These are phyloP conservation scores for Dallia pectoralis DNA, from an alignment of 2,797 vertebrate genomes.

Conservation along the genomic window DNA sequence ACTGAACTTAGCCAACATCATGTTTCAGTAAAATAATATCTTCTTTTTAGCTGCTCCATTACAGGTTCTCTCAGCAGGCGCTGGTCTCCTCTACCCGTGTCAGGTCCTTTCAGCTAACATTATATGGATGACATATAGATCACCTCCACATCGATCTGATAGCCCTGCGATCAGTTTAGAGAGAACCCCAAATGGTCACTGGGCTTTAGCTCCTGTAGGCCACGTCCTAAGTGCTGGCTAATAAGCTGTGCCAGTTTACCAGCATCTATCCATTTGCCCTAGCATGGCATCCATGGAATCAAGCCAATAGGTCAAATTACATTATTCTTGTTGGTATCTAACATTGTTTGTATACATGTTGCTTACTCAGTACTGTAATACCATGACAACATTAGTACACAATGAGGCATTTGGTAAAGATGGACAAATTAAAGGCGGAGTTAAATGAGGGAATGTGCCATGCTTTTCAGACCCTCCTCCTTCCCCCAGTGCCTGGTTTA, in stretches of 20 bases:
- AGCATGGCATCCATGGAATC: background rate
- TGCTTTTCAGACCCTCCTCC: constrained; percentile 25
- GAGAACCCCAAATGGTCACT: constrained; percentile 58
- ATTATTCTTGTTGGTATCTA: background rate
- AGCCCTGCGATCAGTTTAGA: constrained; percentile 35
- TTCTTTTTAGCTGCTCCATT: constrained; percentile 22
- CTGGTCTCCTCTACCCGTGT: constrained; percentile 39
- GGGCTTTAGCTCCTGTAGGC: constrained; percentile 53
- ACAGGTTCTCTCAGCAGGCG: constrained; percentile 15
- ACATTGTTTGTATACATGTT: background rate
- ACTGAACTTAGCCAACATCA: background rate
- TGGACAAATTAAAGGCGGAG: constrained; percentile 10
- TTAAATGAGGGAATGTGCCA: constrained; percentile 27
- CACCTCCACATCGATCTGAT: constrained; percentile 73
- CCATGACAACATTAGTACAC: background rate
- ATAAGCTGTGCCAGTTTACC: constrained; percentile 31
- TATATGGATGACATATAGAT: constrained; percentile 81
- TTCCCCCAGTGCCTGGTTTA: constrained; percentile 31
- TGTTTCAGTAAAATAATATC: background rate
- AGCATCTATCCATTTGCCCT: background rate
- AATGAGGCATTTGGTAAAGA: constrained; percentile 31
- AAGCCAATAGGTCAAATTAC: no score
- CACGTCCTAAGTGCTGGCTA: constrained; percentile 59
- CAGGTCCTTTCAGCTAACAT: constrained; percentile 65
- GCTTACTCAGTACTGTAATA: background rate